phyloP scores from a whole-genome alignment of 2,113 vertebrate genomes.

The Rhinoderma darwinii region DNA sequence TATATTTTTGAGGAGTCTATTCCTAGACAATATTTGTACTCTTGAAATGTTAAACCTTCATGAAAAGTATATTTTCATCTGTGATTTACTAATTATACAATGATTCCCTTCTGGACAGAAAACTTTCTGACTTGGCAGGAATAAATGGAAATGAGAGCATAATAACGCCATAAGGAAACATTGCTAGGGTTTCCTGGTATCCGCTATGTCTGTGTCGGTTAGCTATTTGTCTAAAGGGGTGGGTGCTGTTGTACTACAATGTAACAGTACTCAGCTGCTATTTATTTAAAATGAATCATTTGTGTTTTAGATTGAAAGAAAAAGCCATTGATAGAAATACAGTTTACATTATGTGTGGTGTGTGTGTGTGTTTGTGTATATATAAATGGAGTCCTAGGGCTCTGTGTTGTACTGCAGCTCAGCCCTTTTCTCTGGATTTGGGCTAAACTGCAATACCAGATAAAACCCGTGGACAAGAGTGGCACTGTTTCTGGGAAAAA shows the following conservation, averaged over 20 bases:
- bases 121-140: conserved; percentile 5
- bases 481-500: too few relatives aligned
- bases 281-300: neutral
- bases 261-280: neutral
- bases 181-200: neutral
- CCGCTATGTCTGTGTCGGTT: neutral
- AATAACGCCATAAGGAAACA: neutral
- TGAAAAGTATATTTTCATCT: neutral
- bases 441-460: too few relatives aligned
- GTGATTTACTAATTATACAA: neutral
- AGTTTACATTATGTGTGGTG: too few relatives aligned
- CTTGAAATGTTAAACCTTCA: neutral
- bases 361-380: too few relatives aligned
- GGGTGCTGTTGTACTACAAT: neutral
- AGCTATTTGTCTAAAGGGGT: neutral
- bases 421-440: too few relatives aligned
- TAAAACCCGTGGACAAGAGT: too few relatives aligned
- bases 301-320: neutral
- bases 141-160: conserved; percentile 19
- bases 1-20: neutral
- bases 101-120: conserved; percentile 16
- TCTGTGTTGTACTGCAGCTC: too few relatives aligned
- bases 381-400: too few relatives aligned
- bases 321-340: neutral
- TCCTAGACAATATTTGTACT: neutral